Base-by-base conservation (phyloP, 2,888 invertebrate genomes). In the Molorchus minor region DNA sequence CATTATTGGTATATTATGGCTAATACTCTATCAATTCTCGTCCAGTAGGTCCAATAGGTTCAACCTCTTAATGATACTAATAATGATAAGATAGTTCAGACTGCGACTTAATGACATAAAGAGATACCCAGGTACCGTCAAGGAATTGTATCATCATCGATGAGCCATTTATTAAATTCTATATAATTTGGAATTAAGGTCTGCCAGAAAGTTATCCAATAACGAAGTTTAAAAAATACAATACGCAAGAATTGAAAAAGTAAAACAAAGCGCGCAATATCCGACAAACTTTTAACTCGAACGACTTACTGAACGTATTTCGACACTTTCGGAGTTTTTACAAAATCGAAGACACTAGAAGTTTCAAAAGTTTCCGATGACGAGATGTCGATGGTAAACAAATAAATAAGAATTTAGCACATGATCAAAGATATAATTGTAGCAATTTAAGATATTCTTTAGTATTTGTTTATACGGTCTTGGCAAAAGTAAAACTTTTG, bases 221-320 rank as follows among this genome's bases (percentile, higher is more conserved):
- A 63, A 63, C 60, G 60, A 60, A 54, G 56, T 54, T 53, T 29
- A 25, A 40, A 56, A 51, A 54, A 53, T 49, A 43, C 56, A 56
- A 58, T 55, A 46, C 49, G 59, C 56, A 55, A 55, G 58, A 62
- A 66, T 61, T 61, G 60, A 62, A 65, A 65, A 62, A 62, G 61
- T 58, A 49, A 62, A 65, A 62, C 62, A 62, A 61, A 61, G 56
- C 59, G 45, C 61, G 57, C 54, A 53, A 45, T 58, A 61, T 61
- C 55, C 55, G 45, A 38, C 44, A 47, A 53, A 61, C 47, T 57
- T 61, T 57, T 53, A 46, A 41, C 38, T 43, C 35, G 25, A 35
- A 20, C 47, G 55, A 59, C 44, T 58, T 58, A 58, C 54, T 44
- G 58, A 58, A 58, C 58, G 29, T 44, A 45, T 36, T 49, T 51